phyloP scores from a whole-genome alignment of 2,797 vertebrate genomes.

The Sarcoramphus papa region DNA sequence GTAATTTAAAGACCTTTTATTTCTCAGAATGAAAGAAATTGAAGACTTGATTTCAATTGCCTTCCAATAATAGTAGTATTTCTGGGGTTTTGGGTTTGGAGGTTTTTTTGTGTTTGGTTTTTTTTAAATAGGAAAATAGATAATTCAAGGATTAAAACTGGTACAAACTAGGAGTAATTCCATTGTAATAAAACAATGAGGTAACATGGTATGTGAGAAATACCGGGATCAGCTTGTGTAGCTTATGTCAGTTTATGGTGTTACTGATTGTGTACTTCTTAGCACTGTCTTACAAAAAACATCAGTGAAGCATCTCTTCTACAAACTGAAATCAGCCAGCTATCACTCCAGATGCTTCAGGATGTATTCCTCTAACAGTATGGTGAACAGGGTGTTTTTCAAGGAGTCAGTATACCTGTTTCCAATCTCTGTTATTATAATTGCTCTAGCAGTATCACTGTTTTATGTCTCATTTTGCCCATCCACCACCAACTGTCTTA shows the following conservation, averaged over 20 bases:
- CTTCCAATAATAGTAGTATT: not conserved
- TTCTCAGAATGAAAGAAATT: not conserved
- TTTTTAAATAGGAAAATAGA: not conserved
- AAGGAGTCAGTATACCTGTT: not conserved
- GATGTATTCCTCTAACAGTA: not conserved
- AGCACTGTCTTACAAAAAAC: not conserved
- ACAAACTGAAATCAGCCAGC: not conserved
- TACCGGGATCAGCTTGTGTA: not conserved
- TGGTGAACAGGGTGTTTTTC: not conserved
- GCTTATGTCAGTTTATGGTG: not conserved
- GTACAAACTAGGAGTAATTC: not conserved
- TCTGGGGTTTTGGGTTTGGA: not conserved
- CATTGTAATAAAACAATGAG: not conserved
- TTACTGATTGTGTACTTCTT: not conserved
- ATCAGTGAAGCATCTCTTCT: not conserved
- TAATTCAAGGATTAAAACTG: not conserved
- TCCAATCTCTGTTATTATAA: not conserved
- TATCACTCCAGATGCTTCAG: not conserved
- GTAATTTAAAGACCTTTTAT: not conserved
- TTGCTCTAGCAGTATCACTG: not conserved
- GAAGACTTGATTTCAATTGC: not conserved
- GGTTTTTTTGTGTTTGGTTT: not conserved
- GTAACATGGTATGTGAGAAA: not conserved
- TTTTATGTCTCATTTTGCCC: not conserved
- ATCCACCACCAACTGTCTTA: not conserved